Percentiles rank a stretch among this genome's conserved stretches.
Evolutionary conservation across 1,140 invertebrate species (phyloP).

Genomic region (Bombus picipes): DNA sequence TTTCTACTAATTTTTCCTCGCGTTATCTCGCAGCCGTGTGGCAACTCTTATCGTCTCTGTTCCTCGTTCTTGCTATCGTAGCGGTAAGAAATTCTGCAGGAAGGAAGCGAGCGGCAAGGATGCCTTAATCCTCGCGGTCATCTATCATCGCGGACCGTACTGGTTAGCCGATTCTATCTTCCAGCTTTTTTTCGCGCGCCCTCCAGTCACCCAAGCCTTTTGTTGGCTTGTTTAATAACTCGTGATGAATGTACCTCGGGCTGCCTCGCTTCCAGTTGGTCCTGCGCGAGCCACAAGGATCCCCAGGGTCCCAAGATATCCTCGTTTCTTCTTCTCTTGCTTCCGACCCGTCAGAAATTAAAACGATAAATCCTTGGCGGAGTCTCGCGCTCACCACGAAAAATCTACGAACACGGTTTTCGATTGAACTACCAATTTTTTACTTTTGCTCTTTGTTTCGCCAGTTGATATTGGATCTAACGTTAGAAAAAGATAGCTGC

Average conservation of each 20-base stretch:
- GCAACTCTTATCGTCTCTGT: conserved; percentile 10
- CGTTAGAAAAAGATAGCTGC: background rate
- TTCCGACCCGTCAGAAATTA: conserved; percentile 61
- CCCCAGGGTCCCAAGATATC: conserved; percentile 51
- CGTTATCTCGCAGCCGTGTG: background rate
- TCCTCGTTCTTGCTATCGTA: conserved; percentile 5
- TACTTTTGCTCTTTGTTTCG: background rate
- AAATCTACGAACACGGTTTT: background rate
- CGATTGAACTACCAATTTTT: background rate
- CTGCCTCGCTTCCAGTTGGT: conserved; percentile 61
- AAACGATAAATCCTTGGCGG: conserved; percentile 61
- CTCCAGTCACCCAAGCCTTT: conserved; percentile 70
- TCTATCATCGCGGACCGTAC: conserved; percentile 80
- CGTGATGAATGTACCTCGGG: conserved; percentile 80
- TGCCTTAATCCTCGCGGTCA: conserved; percentile 77
- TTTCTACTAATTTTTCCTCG: conserved; percentile 30
- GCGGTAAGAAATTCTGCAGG: conserved; percentile 38
- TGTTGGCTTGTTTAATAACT: conserved; percentile 82
- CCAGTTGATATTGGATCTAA: too few relatives aligned
- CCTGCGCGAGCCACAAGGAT: conserved; percentile 43
- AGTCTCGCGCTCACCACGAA: background rate
- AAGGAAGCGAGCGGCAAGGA: conserved; percentile 44
- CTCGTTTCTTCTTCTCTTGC: conserved; percentile 43
- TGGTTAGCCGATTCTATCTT: conserved; percentile 81
- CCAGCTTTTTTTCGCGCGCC: conserved; percentile 58